Evolutionary conservation across 2,113 vertebrate genomes (phyloP).

Genomic region (Origma solitaria): DNA sequence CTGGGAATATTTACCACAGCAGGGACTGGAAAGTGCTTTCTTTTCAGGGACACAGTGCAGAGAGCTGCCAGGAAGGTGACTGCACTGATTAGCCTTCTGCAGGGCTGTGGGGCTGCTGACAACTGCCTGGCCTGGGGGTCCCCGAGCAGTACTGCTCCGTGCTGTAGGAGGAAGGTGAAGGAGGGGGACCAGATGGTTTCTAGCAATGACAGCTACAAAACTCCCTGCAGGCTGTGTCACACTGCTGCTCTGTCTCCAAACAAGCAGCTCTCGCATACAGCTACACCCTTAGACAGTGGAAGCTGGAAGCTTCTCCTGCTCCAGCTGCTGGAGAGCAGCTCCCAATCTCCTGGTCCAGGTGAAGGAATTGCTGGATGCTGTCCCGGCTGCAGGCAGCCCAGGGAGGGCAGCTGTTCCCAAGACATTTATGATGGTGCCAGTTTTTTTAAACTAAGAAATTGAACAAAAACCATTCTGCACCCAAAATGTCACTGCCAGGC

Average conservation of each 20-base stretch:
- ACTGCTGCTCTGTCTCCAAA: not conserved
- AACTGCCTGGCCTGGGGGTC: not conserved
- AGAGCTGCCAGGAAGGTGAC: not conserved
- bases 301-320: not conserved
- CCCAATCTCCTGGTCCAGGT: not conserved
- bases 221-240: not conserved
- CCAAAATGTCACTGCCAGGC: not conserved
- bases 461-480: not conserved
- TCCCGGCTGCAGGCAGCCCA: not conserved
- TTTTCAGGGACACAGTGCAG: not conserved
- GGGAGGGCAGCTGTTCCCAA: not conserved
- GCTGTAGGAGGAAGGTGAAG: not conserved
- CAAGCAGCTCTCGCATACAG: not conserved
- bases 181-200: not conserved
- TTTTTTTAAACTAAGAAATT: not conserved
- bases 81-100: not conserved
- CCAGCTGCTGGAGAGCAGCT: not conserved
- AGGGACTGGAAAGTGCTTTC: not conserved
- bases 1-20: not conserved
- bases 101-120: not conserved
- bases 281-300: not conserved
- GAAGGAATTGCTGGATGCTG: not conserved
- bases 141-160: not conserved
- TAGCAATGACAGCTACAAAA: not conserved
- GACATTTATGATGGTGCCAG: not conserved